Base-by-base conservation (phyloP, 2,888 invertebrate species). In the Lasioglossum morio region DNA sequence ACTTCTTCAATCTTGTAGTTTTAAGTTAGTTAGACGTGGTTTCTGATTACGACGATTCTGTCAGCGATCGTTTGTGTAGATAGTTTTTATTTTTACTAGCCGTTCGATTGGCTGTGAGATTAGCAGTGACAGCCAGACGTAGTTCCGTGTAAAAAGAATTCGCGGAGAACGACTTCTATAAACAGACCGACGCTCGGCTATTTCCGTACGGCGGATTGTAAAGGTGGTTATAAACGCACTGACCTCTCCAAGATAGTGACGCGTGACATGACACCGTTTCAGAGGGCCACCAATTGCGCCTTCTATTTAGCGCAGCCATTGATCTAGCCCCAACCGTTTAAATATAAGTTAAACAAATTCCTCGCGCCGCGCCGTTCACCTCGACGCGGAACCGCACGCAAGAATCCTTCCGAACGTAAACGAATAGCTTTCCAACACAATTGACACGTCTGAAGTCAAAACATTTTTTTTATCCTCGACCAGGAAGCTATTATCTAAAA, bases 201-300 rank as follows among this genome's bases (percentile, higher is more conserved):
- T 87, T 87, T 79, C 72, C 16, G 84, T 82, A 77, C 73, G 75
- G 16, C 46, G 77, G 73, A 79, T 87, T 76, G 79, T 84, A 87
- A 87, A 87, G 81, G 84, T 66, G 78, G 84, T 87, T 87, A 84
- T 84, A 87, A 87, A 87, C 78, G 87, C 84, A 87, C 87, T 87
- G 87, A 87, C 87, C 87, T 87, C 87, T 87, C 87, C 78, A 87
- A 87, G 86, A 87, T 87, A 57, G 80, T 77, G 88, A 87, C 88
- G 82, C 82, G 80, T 85, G 82, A 87, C 85, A 60, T 72, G 82
- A 78, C 88, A 82, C 87, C 82, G 66, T 88, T 88, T 80, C 81
- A 46, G 80, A 80, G 75, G 40, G 8, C 73, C 34, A 78, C 87
- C 87, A 83, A 83, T 77, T 70, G 72, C 81, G 72, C 60, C 57